Conservation (phyloP, 1,140 invertebrate species). For the Belonocnema kinseyi region DNA sequence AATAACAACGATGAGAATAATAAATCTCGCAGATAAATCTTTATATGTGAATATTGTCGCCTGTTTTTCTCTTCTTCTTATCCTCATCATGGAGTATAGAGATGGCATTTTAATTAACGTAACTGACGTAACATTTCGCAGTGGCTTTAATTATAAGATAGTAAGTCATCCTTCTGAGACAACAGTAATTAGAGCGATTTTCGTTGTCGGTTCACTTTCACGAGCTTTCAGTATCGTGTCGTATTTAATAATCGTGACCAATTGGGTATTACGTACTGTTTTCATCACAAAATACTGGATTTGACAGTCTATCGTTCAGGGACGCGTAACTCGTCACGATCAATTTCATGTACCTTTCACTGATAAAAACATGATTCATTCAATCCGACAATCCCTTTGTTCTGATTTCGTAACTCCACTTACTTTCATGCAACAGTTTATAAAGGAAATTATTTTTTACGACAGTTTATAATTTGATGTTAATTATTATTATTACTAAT, state of each 20-base stretch:
- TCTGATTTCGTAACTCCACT: no score
- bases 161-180: neutral
- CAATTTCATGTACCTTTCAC: no score
- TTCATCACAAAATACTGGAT: no score
- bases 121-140: slow-evolving; percentile 19
- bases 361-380: no score
- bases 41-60: slow-evolving; percentile 11
- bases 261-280: no score
- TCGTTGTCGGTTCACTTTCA: no score
- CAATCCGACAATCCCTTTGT: no score
- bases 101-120: slow-evolving; percentile 5
- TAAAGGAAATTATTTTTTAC: neutral
- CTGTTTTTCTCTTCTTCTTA: slow-evolving; percentile 11
- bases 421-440: neutral
- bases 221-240: no score
- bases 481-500: no score
- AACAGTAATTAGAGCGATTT: neutral
- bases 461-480: neutral
- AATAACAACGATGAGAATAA: slow-evolving; percentile 15
- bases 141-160: neutral
- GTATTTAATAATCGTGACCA: no score
- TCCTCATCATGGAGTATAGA: slow-evolving; percentile 6
- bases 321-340: no score
- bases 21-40: slow-evolving; percentile 7
- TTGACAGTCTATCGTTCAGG: no score